These are phyloP conservation scores for Micromys minutus DNA, from an alignment of 2,113 vertebrate genomes.

Conservation along the genomic window DNA sequence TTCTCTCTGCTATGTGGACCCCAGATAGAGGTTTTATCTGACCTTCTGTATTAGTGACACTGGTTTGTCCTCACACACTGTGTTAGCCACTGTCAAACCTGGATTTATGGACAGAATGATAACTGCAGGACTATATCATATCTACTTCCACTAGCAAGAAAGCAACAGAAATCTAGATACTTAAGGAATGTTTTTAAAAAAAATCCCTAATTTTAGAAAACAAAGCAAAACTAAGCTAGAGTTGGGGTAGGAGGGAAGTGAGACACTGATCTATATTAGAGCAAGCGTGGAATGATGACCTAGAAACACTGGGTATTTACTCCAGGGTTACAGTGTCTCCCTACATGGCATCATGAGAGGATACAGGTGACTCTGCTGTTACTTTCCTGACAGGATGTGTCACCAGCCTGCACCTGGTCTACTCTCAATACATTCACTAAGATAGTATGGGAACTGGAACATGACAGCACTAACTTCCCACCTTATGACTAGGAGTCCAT, in stretches of 20 bases:
- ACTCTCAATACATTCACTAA: not conserved
- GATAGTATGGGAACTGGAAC: not conserved
- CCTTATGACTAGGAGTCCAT: not conserved
- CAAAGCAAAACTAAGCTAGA: slow-evolving; percentile 16
- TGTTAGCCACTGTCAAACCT: not conserved
- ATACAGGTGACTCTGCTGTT: not conserved
- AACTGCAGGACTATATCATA: not conserved
- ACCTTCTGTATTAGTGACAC: not conserved
- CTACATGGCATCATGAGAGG: not conserved
- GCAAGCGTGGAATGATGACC: slow-evolving; percentile 40
- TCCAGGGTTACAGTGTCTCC: not conserved
- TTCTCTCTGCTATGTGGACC: not conserved
- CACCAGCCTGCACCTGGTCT: not conserved
- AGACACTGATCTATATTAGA: slow-evolving; percentile 19
- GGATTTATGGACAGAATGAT: not conserved
- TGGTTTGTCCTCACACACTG: not conserved
- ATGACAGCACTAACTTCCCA: slow-evolving; percentile 22
- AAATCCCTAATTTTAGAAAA: not conserved
- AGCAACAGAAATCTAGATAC: not conserved
- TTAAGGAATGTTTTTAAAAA: not conserved
- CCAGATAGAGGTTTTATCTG: not conserved
- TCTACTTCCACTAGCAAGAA: not conserved
- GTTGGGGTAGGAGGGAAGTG: not conserved
- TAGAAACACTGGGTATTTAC: not conserved
- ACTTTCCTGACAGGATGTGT: slow-evolving; percentile 44